phyloP scores from a whole-genome alignment of 2,888 invertebrate genomes.

The Ptychoptera contaminata region DNA sequence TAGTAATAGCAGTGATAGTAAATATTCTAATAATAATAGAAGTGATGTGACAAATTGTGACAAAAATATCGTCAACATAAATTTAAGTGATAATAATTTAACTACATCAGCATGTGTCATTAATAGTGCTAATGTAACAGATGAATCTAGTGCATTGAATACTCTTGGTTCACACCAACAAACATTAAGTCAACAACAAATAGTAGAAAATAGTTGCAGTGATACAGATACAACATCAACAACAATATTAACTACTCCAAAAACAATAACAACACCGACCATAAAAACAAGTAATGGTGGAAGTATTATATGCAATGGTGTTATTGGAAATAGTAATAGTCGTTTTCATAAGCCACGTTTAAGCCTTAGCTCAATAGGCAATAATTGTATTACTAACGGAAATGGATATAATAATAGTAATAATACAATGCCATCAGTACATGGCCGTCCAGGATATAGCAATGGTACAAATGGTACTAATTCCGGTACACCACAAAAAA shows the following conservation, averaged over 20 bases:
- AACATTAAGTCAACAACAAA: too few species aligned
- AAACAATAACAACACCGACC: constrained; percentile 23
- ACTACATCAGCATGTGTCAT: constrained; percentile 1
- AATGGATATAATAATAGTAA: constrained; percentile 12
- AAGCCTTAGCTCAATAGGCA: constrained; percentile 18
- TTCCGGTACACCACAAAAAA: constrained; percentile 17
- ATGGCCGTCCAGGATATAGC: constrained; percentile 21
- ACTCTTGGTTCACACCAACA: too few species aligned
- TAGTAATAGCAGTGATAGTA: constrained; percentile 5
- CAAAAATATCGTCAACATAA: constrained; percentile 16
- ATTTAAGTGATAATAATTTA: constrained; percentile 5
- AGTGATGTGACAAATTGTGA: too few species aligned
- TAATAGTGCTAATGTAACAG: constrained; percentile 5
- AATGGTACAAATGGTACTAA: constrained; percentile 14
- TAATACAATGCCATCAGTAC: constrained; percentile 30
- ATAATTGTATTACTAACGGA: constrained; percentile 13
- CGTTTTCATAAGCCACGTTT: constrained; percentile 28
- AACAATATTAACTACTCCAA: constrained; percentile 21
- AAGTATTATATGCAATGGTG: not conserved
- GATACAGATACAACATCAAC: constrained; percentile 2
- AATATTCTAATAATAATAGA: too few species aligned
- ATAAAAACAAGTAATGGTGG: constrained; percentile 1
- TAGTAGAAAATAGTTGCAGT: too few species aligned
- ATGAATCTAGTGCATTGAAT: too few species aligned
- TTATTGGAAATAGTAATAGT: constrained; percentile 12